Evolutionary conservation across 2,888 invertebrate genomes (phyloP), one percentile per base, ranked within the genome.

Genomic region (Anthophora plumipes): DNA sequence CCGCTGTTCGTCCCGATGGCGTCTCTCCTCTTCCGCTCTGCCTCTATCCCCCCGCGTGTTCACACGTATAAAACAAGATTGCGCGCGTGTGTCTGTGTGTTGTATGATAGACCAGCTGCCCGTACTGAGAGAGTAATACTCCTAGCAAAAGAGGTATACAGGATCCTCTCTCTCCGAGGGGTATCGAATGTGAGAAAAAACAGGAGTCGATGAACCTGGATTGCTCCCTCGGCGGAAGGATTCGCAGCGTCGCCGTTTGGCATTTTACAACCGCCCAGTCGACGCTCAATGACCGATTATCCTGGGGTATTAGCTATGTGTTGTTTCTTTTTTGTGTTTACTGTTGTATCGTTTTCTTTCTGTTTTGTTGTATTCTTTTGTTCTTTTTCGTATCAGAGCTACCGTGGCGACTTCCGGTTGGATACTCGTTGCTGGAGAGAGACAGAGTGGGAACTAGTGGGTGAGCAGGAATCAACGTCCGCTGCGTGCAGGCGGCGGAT

Each of bases 401-500:
- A 66, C 57, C 55, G 54, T 22, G 57, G 39, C 37, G 50, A 50
- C 43, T 50, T 20, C 22, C 17, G 71, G 9, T 64, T 11, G 57
- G 63, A 48, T 54, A 57, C 22, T 50, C 12, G 46, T 37, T 67
- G 31, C 17, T 20, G 61, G 52, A 61, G 72, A 82, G 77, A 80
- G 77, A 82, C 72, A 77, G 76, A 76, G 76, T 43, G 68, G 80
- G 64, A 48, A 72, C 37, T 70, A n/a, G 41, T n/a, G 48, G 75
- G 17, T 59, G 79, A 75, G 70, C 79, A 67, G 70, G 71, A 59
- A 46, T 61, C 43, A 41, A 61, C 61, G 48, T 14, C 68, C 61
- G 46, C 54, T 43, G 61, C 52, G 67, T 77, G 76, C 82, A 73
- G 67, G 72, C 72, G 82, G 73, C 72, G 82, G 73, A 70, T 79